phyloP scores from a whole-genome alignment of 2,113 vertebrate genomes.

The Promerops cafer region DNA sequence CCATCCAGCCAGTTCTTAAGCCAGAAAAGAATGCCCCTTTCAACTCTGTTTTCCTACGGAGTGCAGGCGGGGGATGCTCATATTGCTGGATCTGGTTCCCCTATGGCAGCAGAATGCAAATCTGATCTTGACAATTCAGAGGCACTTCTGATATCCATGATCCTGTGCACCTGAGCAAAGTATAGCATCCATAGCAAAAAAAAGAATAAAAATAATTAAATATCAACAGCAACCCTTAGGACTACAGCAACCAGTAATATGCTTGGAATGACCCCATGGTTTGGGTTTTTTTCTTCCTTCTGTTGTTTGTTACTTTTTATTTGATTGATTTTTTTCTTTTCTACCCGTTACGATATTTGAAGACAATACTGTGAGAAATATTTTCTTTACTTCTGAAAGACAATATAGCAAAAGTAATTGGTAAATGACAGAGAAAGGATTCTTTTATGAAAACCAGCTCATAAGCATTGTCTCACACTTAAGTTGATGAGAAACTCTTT shows the following conservation, averaged over 20 bases:
- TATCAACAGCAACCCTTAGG: not conserved
- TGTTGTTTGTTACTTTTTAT: not conserved
- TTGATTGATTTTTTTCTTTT: not conserved
- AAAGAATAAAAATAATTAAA: not conserved
- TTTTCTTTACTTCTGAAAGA: not conserved
- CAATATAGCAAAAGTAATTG: not conserved
- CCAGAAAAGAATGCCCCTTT: not conserved
- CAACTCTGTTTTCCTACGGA: not conserved
- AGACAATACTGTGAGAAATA: not conserved
- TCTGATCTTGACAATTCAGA: not conserved
- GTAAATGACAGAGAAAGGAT: not conserved
- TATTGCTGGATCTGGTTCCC: not conserved
- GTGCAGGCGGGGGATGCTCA: fast-evolving
- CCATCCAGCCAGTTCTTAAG: not conserved
- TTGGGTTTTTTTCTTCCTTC: fast-evolving
- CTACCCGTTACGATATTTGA: not conserved
- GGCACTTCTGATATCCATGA: not conserved
- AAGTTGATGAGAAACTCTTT: not conserved
- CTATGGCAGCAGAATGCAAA: not conserved
- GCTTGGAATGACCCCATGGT: not conserved
- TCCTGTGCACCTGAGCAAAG: not conserved
- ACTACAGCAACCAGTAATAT: not conserved
- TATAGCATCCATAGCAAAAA: not conserved
- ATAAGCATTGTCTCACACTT: not conserved
- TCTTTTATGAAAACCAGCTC: not conserved